Evolutionary conservation across 2,113 vertebrate species (phyloP).

Genomic region (Sapayoa aenigma): DNA sequence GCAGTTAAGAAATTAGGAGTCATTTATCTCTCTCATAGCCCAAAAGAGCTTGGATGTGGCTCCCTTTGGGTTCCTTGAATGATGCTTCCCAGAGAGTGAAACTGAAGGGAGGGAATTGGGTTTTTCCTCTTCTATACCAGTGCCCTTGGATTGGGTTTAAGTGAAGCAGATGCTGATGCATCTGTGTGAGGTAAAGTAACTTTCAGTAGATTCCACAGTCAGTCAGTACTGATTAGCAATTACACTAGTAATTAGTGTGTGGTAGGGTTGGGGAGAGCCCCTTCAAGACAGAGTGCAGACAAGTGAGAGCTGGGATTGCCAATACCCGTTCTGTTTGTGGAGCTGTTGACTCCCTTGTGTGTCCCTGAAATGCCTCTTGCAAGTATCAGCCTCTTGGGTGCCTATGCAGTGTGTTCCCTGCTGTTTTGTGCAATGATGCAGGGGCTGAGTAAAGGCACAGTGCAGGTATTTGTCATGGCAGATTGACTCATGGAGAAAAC

Average conservation of each 20-base stretch:
- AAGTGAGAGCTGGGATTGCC: not conserved
- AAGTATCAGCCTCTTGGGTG: not conserved
- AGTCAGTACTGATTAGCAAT: not conserved
- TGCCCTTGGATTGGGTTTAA: not conserved
- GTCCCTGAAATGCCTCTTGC: not conserved
- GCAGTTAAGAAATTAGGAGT: not conserved
- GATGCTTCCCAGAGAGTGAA: not conserved
- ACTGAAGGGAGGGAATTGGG: not conserved
- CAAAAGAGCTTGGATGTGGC: not conserved
- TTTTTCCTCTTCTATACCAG: not conserved
- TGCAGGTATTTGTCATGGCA: not conserved
- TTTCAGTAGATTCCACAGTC: not conserved
- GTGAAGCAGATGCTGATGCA: not conserved
- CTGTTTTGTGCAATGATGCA: not conserved
- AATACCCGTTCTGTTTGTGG: not conserved
- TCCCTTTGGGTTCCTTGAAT: not conserved
- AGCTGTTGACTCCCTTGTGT: rapidly evolving
- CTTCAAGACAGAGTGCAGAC: not conserved
- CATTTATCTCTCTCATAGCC: not conserved
- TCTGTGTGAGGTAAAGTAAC: not conserved
- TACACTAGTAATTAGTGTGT: not conserved
- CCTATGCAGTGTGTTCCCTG: not conserved
- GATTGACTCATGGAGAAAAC: not conserved
- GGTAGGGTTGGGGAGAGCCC: not conserved
- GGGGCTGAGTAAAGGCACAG: not conserved